phyloP scores from a whole-genome alignment of 2,888 invertebrate species.

The Pterostichus madidus region DNA sequence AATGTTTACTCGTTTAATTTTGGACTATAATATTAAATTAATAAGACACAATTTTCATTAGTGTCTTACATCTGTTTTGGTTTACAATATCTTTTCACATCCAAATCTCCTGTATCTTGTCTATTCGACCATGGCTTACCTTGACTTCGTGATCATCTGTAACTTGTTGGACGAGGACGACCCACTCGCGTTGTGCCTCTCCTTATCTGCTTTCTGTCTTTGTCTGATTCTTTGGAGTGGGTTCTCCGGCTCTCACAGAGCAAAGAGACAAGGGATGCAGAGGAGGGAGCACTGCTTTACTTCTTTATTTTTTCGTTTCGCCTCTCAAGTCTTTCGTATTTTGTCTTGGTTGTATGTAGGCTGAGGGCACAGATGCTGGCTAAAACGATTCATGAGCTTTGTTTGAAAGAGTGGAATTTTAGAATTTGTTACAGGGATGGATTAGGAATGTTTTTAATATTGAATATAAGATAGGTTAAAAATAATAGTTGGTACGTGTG shows the following conservation, averaged over 20 bases:
- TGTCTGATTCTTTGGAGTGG: too few species aligned
- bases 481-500: too few species aligned
- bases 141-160: constrained; percentile 6
- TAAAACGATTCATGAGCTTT: background rate
- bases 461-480: too few species aligned
- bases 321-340: constrained; percentile 15
- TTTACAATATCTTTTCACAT: too few species aligned
- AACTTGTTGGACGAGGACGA: background rate
- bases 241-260: too few species aligned
- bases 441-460: too few species aligned
- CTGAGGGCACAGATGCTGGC: background rate
- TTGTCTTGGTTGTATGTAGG: background rate
- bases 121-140: constrained; percentile 7
- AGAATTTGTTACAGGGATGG: background rate
- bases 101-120: background rate
- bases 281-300: background rate
- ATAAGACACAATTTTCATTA: too few species aligned
- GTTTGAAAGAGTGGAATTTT: background rate
- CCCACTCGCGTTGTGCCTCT: too few species aligned
- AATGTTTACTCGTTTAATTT: too few species aligned
- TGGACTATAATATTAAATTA: too few species aligned
- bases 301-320: constrained; percentile 12
- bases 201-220: too few species aligned
- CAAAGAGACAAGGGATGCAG: background rate
- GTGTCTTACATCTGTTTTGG: too few species aligned